Conservation (phyloP, 2,113 vertebrate genomes). For the Coryphaenoides rupestris region DNA sequence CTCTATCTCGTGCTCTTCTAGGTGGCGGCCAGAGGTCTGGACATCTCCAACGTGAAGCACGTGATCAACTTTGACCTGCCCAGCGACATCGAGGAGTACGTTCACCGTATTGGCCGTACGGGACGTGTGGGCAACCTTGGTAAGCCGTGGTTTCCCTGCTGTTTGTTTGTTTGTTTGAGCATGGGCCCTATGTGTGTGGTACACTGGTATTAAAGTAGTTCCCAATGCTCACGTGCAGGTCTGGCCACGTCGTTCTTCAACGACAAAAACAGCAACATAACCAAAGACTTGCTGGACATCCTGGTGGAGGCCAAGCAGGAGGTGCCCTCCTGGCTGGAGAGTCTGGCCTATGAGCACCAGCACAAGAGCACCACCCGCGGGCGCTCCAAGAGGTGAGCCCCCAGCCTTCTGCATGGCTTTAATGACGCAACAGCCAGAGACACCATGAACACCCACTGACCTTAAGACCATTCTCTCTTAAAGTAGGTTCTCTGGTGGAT, state of each 20-base stretch:
- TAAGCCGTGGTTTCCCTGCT: constrained; percentile 60
- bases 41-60: constrained; percentile 96
- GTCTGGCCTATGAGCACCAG: constrained; percentile 93
- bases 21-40: constrained; percentile 97
- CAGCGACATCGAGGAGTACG: constrained; percentile 97
- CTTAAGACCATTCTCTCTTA: not conserved
- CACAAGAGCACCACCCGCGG: constrained; percentile 91
- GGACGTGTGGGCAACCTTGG: constrained; percentile 97
- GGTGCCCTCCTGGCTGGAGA: constrained; percentile 96
- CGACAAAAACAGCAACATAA: constrained; percentile 95
- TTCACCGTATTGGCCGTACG: constrained; percentile 97
- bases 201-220: not conserved
- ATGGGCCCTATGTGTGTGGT: too few species aligned
- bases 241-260: constrained; percentile 99
- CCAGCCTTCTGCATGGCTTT: too few species aligned
- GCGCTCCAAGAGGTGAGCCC: constrained; percentile 93
- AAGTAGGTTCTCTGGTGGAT: constrained; percentile 91
- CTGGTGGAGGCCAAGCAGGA: constrained; percentile 97
- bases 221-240: constrained; percentile 65
- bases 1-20: constrained; percentile 40
- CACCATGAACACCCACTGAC: too few species aligned
- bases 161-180: not conserved
- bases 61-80: constrained; percentile 98
- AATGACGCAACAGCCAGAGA: too few species aligned
- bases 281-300: constrained; percentile 96